Base-by-base conservation (phyloP, 1,140 invertebrate genomes). In the Eumeta japonica region DNA sequence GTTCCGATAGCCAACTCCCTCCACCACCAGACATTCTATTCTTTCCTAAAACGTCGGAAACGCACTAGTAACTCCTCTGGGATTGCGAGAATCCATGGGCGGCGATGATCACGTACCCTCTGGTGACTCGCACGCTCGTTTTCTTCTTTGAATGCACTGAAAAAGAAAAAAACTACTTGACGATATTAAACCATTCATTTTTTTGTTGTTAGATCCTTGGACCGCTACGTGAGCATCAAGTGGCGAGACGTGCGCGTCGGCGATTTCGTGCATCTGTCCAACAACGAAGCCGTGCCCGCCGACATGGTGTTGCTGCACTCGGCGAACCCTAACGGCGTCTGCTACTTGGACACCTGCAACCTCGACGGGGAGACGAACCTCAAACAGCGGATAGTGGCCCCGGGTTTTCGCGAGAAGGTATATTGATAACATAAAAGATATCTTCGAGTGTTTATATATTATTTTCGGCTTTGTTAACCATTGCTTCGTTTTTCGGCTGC, bases 331-430 rank as follows among this genome's bases (percentile, higher is more conserved):
- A 83, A 93, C 58, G 94, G 94, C 16, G 83, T 97, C 50, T 98
- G 95, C 64, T 99, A 97, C 73, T 88, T 99, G 59, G 85, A 99
- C 75, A 98, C 96, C 1, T 92, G 94, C 45, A 98, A 98, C 77
- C 78, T 99, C 48, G 97, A 99, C 63, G 97, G 97, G 9, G 97
- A 99, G 77, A 98, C 94, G n/a, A 99, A 98, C 80, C 77, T 99
- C 29, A 99, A 99, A 75, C 92, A 96, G 54, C 81, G 95, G 56
- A 87, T 96, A 71, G 88, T 92, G 1, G 83, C 88, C 10, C 73
- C 81, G 34, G 88, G 86, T 13, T 84, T 85, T 52, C 74, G 75
- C 30, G 77, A 83, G 39, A 83, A 83, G 75, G 83, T 84, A 62
- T 39, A 40, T 43, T n/a, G n/a, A n/a, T n/a, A n/a, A n/a, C n/a